A percentile compares a stretch with the other conserved stretches of the same genome.
Evolutionary conservation across 2,797 vertebrate species (phyloP).

Genomic region (Linurgus olivaceus): DNA sequence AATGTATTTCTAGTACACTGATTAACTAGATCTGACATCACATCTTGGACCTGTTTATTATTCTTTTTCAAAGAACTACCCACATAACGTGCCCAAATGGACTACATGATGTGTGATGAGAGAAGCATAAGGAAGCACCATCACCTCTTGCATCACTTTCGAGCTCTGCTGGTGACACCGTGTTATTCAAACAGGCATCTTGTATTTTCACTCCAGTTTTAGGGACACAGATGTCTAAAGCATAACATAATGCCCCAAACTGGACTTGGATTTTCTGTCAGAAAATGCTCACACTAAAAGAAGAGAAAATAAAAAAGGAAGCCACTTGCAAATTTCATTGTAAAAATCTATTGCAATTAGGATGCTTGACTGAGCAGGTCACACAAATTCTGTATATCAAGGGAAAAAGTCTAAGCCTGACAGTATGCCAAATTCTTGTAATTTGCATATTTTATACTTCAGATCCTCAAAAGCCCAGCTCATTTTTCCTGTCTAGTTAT

Average conservation of each 20-base stretch:
- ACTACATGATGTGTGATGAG: neutral
- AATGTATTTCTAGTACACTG: conserved; percentile 69
- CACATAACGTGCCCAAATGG: neutral
- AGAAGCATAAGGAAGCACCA: neutral
- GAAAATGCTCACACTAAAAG: neutral
- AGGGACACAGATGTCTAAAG: conserved; percentile 25
- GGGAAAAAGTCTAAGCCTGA: neutral
- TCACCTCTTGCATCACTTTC: neutral
- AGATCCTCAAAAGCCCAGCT: conserved; percentile 35
- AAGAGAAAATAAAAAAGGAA: neutral
- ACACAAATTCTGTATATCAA: neutral
- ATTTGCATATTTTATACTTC: conserved; percentile 40
- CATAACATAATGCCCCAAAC: neutral
- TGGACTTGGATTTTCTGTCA: conserved; percentile 3
- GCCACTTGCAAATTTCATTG: neutral
- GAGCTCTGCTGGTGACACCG: neutral
- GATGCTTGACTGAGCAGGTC: neutral
- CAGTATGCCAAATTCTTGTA: neutral
- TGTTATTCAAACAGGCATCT: conserved; percentile 37
- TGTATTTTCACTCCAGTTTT: conserved; percentile 44
- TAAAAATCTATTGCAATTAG: neutral
- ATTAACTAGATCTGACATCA: conserved; percentile 71
- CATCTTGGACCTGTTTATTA: conserved; percentile 47
- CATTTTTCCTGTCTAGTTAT: conserved; percentile 19
- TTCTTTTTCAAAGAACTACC: conserved; percentile 15